phyloP scores from a whole-genome alignment of 1,140 invertebrate genomes.

The Carposina sasakii region DNA sequence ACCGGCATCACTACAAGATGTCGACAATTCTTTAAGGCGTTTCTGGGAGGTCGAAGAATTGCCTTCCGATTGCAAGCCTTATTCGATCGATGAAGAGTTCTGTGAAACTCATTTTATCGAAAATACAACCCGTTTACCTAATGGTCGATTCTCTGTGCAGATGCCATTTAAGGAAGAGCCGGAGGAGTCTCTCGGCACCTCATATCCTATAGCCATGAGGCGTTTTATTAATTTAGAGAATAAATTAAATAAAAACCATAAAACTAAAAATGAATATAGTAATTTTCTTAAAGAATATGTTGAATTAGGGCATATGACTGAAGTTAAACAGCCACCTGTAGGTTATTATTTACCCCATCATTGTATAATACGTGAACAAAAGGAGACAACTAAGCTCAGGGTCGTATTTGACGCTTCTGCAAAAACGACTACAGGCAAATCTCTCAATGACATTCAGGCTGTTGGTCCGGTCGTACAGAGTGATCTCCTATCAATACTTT shows the following conservation, averaged over 20 bases:
- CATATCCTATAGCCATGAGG: constrained; percentile 2
- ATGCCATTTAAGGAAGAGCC: constrained; percentile 8
- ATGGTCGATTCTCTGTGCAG: constrained; percentile 9
- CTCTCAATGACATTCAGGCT: constrained; percentile 38
- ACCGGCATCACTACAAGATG: too few species aligned
- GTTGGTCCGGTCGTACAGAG: constrained; percentile 45
- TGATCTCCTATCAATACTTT: constrained; percentile 35
- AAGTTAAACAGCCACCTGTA: constrained; percentile 6
- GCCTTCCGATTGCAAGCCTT: not conserved
- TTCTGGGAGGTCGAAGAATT: constrained; percentile 6
- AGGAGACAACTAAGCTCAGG: constrained; percentile 28
- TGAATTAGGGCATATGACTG: constrained; percentile 27
- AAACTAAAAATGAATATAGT: constrained; percentile 23
- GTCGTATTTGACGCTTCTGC: constrained; percentile 47
- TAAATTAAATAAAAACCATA: constrained; percentile 2
- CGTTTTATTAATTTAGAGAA: constrained; percentile 1
- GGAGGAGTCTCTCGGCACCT: constrained; percentile 8
- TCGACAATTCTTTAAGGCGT: constrained; percentile 16
- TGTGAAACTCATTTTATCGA: not conserved
- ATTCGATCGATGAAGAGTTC: not conserved
- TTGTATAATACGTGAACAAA: constrained; percentile 28
- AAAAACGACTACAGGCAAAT: constrained; percentile 30
- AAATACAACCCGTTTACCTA: not conserved
- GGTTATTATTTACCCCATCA: constrained; percentile 23
- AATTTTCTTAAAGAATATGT: constrained; percentile 45